Base-by-base conservation (phyloP, 2,888 invertebrate genomes). In the Chymomyza amoena region DNA sequence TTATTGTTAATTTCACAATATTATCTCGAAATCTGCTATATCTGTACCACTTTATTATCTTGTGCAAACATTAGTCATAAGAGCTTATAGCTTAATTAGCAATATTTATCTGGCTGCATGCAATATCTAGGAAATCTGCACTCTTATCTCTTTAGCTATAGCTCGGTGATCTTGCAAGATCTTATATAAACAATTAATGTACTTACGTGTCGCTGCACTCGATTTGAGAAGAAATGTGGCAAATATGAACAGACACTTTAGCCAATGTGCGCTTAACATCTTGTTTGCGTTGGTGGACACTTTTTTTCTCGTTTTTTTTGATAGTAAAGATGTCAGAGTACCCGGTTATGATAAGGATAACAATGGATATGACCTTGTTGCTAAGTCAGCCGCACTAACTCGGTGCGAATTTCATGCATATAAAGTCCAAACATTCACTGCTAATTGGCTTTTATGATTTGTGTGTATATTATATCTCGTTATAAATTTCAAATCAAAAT, bases 191-290 rank as follows among this genome's bases (percentile, higher is more conserved):
- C 13, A 45, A 4, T 45, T 45, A 36, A 32, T 25, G 50, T 74
- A 77, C 86, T 78, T 87, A 84, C 83, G 76, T 72, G 87, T 76
- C 84, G 76, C 76, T 79, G 83, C 87, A 77, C 82, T 74, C 72
- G 66, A 61, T 61, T 64, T 20, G 60, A 70, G 50, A n/a, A 57
- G 57, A 51, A 65, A 25, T 13, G 57, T 59, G 25, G 56, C 13
- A 73, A 80, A 76, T 73, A 82, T 77, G 75, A 68, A 67, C 72
- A 70, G 69, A 79, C 70, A 57, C 73, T 65, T 76, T 64, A 86
- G 70, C 73, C 73, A 62, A 61, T 71, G 76, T 71, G 68, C 71
- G 75, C 64, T 25, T 70, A 72, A 75, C 73, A 76, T 76, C 18
- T 54, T 54, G 59, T 64, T 59, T 66, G 64, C 67, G 64, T 68